phyloP scores from a whole-genome alignment of 2,113 vertebrate species.

The Catagonus wagneri region DNA sequence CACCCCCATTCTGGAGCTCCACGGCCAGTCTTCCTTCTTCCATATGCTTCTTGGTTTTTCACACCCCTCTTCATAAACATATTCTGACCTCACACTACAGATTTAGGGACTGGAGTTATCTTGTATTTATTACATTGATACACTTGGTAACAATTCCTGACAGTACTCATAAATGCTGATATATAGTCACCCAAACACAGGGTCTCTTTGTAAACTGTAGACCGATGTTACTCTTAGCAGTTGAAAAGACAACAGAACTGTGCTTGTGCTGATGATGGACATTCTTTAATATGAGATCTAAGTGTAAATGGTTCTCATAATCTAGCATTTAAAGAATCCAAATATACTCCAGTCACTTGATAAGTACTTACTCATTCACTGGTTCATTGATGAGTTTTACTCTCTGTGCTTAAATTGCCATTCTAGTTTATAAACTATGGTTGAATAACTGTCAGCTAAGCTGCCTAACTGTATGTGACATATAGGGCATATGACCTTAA shows the following conservation, averaged over 20 bases:
- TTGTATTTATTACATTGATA: not conserved
- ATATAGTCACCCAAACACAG: not conserved
- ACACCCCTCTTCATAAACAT: not conserved
- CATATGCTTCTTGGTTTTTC: not conserved
- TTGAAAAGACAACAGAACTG: not conserved
- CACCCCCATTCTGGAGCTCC: not conserved
- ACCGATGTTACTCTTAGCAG: not conserved
- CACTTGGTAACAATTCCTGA: not conserved
- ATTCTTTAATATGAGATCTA: not conserved
- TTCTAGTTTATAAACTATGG: slow-evolving; percentile 9
- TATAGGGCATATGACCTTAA: not conserved
- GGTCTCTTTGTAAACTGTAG: not conserved
- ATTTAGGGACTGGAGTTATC: not conserved
- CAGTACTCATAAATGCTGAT: not conserved
- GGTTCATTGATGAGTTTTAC: not conserved
- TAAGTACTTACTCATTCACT: not conserved
- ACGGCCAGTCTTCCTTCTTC: not conserved
- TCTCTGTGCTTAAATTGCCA: not conserved
- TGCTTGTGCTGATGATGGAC: not conserved
- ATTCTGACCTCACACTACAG: not conserved
- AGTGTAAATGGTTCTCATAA: not conserved
- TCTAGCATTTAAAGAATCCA: not conserved
- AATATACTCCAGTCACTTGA: not conserved
- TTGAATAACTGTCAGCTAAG: not conserved
- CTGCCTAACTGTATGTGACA: slow-evolving; percentile 4